Conservation (phyloP, 2,113 vertebrate genomes). For the Pachycephala philippinensis region DNA sequence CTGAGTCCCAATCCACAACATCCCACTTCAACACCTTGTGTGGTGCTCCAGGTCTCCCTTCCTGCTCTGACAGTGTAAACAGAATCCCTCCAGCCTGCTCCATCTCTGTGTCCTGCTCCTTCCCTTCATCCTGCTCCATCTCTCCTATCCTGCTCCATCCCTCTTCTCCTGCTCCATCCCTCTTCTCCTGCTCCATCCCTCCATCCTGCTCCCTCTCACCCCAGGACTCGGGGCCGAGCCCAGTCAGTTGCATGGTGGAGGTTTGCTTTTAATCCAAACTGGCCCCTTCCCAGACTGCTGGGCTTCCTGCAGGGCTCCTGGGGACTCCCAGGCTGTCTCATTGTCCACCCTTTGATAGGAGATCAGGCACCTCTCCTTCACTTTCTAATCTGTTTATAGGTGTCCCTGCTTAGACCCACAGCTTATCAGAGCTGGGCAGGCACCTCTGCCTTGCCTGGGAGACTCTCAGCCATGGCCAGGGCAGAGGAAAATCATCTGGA, state of each 20-base stretch:
- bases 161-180: not conserved
- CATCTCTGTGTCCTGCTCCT: not conserved
- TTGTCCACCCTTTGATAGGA: not conserved
- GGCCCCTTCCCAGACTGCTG: not conserved
- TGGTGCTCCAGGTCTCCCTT: not conserved
- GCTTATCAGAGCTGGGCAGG: not conserved
- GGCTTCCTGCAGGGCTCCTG: not conserved
- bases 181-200: not conserved
- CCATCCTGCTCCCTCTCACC: not conserved
- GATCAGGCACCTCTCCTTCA: constrained; percentile 43
- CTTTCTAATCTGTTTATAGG: constrained; percentile 64
- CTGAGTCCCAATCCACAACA: rapidly evolving
- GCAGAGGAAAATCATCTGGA: not conserved
- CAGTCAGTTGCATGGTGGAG: rapidly evolving
- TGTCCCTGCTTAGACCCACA: constrained; percentile 18
- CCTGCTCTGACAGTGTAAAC: rapidly evolving
- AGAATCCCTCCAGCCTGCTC: not conserved
- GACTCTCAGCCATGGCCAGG: not conserved
- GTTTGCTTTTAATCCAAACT: not conserved
- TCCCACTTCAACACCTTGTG: not conserved
- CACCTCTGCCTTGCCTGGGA: not conserved
- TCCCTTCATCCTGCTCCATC: no score
- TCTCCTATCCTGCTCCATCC: not conserved
- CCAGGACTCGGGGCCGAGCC: not conserved
- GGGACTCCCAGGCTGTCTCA: not conserved